Conservation (phyloP, 2,888 invertebrate species). For the Gastrophysa polygoni region DNA sequence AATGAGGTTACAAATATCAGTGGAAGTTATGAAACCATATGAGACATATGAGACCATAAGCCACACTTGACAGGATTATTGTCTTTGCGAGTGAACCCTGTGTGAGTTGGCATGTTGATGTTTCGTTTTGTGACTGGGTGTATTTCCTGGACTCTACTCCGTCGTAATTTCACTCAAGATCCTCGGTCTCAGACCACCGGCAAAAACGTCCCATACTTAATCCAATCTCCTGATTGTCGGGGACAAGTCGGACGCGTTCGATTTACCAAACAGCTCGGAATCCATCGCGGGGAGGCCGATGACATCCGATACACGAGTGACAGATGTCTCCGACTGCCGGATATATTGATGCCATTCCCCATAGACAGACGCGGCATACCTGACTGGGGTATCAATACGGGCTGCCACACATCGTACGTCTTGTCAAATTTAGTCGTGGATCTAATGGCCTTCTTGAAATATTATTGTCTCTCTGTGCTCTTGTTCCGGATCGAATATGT, state of each 20-base stretch:
- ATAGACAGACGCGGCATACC: conserved; percentile 51
- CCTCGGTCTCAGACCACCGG: background rate
- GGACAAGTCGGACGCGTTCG: conserved; percentile 41
- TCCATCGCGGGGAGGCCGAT: conserved; percentile 38
- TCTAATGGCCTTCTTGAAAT: conserved; percentile 54
- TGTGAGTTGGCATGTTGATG: no score
- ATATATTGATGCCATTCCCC: conserved; percentile 52
- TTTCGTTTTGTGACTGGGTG: no score
- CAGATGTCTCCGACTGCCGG: conserved; percentile 47
- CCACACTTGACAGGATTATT: no score
- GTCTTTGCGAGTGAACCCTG: no score
- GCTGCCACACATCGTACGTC: conserved; percentile 51
- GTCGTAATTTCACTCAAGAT: conserved; percentile 16
- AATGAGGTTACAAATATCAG: no score
- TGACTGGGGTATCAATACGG: conserved; percentile 54
- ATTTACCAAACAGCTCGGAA: conserved; percentile 44
- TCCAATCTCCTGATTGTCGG: conserved; percentile 41
- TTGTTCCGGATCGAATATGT: conserved; percentile 39
- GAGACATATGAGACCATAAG: no score
- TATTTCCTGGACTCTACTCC: no score
- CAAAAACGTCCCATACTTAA: conserved; percentile 30
- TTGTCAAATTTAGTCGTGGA: conserved; percentile 52
- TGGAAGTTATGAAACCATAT: no score
- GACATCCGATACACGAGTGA: conserved; percentile 50
- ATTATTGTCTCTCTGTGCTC: conserved; percentile 48